Conservation (phyloP, 2,113 vertebrate species). For the Tragelaphus buxtoni region DNA sequence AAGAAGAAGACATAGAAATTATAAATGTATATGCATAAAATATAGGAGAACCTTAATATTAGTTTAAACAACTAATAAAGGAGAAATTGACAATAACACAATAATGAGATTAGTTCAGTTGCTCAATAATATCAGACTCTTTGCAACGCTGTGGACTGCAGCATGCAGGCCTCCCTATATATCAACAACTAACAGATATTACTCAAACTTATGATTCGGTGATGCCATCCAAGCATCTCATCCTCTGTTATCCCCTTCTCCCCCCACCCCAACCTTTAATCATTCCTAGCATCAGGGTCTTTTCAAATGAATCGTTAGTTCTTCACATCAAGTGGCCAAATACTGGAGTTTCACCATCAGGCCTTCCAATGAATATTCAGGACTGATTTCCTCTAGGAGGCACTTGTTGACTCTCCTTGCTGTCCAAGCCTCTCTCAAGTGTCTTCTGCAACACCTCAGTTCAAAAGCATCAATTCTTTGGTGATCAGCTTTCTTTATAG, state of each 20-base stretch:
- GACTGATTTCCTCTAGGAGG: not conserved
- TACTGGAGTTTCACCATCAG: not conserved
- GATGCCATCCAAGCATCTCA: not conserved
- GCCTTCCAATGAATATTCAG: not conserved
- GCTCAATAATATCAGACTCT: not conserved
- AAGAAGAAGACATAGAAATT: not conserved
- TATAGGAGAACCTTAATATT: not conserved
- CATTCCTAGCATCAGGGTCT: not conserved
- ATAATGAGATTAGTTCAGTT: not conserved
- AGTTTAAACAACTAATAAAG: not conserved
- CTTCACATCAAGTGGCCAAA: not conserved
- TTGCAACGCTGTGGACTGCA: not conserved
- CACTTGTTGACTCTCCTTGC: not conserved
- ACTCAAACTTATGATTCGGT: not conserved
- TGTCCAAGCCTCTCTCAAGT: not conserved
- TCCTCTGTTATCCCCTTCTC: not conserved
- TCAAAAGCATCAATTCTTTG: not conserved
- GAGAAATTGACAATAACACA: not conserved
- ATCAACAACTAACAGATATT: not conserved
- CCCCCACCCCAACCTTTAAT: accelerated
- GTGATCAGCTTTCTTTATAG: too few relatives aligned
- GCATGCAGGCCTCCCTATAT: not conserved
- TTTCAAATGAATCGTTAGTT: not conserved
- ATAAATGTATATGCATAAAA: not conserved
- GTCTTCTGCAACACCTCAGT: not conserved